A percentile compares a stretch with the other conserved stretches of the same genome.
phyloP scores from a whole-genome alignment of 2,888 invertebrate genomes.

The Epirrhoe tristata region DNA sequence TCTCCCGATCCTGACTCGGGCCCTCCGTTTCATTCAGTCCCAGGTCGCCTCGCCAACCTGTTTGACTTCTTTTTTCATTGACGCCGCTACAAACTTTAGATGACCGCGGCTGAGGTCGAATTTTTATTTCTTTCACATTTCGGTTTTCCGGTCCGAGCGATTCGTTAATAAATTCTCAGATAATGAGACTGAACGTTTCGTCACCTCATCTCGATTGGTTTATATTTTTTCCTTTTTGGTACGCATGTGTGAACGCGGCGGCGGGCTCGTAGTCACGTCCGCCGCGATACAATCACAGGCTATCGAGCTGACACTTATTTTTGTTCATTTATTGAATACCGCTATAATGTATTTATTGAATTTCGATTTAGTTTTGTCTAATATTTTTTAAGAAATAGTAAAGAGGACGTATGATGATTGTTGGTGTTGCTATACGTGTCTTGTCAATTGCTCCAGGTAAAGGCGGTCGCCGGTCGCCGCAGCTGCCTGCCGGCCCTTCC shows the following conservation, averaged over 20 bases:
- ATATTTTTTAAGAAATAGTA: neutral
- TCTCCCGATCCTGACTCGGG: slow-evolving; percentile 79
- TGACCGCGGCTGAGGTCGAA: slow-evolving; percentile 85
- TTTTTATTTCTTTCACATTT: slow-evolving; percentile 85
- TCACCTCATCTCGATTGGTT: slow-evolving; percentile 85
- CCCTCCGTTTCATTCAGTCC: slow-evolving; percentile 83
- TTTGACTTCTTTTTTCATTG: slow-evolving; percentile 84
- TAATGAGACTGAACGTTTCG: slow-evolving; percentile 86
- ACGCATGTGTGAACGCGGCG: slow-evolving; percentile 82
- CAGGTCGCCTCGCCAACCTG: slow-evolving; percentile 78
- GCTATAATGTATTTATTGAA: slow-evolving; percentile 61
- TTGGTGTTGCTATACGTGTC: neutral
- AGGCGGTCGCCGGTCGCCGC: slow-evolving; percentile 59
- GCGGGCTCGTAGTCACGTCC: slow-evolving; percentile 55
- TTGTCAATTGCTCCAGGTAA: slow-evolving; percentile 71
- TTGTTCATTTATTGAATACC: slow-evolving; percentile 78
- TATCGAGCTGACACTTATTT: slow-evolving; percentile 74
- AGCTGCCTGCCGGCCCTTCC: slow-evolving; percentile 57
- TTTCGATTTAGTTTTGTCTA: neutral
- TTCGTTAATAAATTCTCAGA: slow-evolving; percentile 86
- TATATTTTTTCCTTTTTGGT: slow-evolving; percentile 76
- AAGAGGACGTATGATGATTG: neutral
- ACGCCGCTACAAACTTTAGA: slow-evolving; percentile 81
- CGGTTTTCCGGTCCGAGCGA: slow-evolving; percentile 84
- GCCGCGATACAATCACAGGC: slow-evolving; percentile 76